Evolutionary conservation across 2,888 invertebrate genomes (phyloP).

Genomic region (Frankliniella fusca): DNA sequence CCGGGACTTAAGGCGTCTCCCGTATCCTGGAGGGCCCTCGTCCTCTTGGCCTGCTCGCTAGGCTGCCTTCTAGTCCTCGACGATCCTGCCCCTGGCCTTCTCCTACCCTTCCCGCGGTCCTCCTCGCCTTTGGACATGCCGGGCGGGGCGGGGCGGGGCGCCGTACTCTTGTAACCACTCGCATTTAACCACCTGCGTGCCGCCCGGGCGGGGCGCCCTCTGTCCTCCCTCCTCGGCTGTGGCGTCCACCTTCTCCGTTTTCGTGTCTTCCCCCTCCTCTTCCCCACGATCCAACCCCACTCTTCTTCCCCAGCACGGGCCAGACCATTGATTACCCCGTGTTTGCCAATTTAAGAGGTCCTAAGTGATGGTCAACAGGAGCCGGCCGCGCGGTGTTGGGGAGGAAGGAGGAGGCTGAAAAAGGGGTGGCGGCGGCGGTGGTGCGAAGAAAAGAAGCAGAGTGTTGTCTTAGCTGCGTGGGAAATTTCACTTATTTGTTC

Average conservation of each 20-base stretch:
- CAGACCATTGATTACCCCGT: conserved; percentile 11
- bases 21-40: not conserved
- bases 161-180: too few relatives aligned
- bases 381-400: not conserved
- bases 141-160: not conserved
- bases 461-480: conserved; percentile 12
- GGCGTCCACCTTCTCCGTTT: not conserved
- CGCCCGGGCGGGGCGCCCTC: not conserved
- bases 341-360: conserved; percentile 26
- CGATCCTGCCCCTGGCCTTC: not conserved
- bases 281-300: not conserved
- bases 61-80: not conserved
- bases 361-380: conserved; percentile 24
- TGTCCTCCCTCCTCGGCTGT: not conserved
- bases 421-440: not conserved
- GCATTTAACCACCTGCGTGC: not conserved
- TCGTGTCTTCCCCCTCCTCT: not conserved
- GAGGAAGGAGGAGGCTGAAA: not conserved
- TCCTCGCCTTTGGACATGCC: not conserved
- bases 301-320: conserved; percentile 2
- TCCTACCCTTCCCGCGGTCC: not conserved
- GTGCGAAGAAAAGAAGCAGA: not conserved
- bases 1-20: not conserved
- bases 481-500: conserved; percentile 13
- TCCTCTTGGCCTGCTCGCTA: not conserved